A percentile compares a stretch with the other conserved stretches of the same genome.
These are phyloP conservation scores for Leuciscus waleckii DNA, from an alignment of 2,797 vertebrate species.

Conservation along the genomic window DNA sequence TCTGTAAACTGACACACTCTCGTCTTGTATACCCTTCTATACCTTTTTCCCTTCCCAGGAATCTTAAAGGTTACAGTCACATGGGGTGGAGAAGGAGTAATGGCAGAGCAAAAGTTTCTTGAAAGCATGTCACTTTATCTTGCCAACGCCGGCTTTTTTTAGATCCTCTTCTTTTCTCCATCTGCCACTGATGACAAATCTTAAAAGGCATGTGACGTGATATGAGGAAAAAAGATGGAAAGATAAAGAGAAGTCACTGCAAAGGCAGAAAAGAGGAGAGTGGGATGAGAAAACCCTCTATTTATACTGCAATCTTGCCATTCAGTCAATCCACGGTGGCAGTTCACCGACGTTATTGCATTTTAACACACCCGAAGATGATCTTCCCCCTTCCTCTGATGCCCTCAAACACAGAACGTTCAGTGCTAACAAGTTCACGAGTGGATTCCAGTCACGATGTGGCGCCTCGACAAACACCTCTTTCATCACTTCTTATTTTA, in stretches of 20 bases:
- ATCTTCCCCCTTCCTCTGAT: slow-evolving; percentile 16
- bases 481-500: slow-evolving; percentile 43
- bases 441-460: slow-evolving; percentile 32
- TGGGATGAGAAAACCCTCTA: slow-evolving; percentile 28
- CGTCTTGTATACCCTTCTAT: slow-evolving; percentile 7
- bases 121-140: slow-evolving; percentile 45
- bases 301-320: slow-evolving; percentile 15
- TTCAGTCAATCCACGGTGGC: slow-evolving; percentile 2
- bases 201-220: slow-evolving; percentile 40
- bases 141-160: slow-evolving; percentile 45
- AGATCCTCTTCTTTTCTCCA: slow-evolving; percentile 31
- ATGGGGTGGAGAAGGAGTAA: slow-evolving; percentile 12
- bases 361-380: slow-evolving; percentile 36
- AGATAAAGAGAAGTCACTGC: slow-evolving; percentile 6
- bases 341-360: background rate
- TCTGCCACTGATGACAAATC: slow-evolving; percentile 39
- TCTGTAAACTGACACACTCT: slow-evolving; percentile 34
- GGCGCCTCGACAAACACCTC: slow-evolving; percentile 45
- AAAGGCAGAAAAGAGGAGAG: slow-evolving; percentile 11
- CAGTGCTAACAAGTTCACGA: slow-evolving; percentile 47
- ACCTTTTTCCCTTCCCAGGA: background rate
- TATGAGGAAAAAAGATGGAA: slow-evolving; percentile 28
- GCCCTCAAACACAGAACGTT: slow-evolving; percentile 20
- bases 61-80: slow-evolving; percentile 45
- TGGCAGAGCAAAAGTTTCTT: slow-evolving; percentile 20